Evolutionary conservation across 2,888 invertebrate species (phyloP).

Genomic region (Therioaphis trifolii): DNA sequence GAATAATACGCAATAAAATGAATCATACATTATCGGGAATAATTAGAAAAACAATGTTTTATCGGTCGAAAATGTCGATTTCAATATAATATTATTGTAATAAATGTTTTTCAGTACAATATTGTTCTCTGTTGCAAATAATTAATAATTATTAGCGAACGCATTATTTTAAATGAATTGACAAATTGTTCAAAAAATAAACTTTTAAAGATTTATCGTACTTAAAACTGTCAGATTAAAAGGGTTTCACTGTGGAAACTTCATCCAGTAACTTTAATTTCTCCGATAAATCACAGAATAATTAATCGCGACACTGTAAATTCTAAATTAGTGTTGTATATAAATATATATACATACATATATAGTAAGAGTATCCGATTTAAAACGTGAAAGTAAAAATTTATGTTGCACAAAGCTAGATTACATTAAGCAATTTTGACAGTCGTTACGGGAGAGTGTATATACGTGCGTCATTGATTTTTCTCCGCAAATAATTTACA

Average conservation of each 20-base stretch:
- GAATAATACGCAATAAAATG: no score
- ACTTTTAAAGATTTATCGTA: slow-evolving; percentile 30
- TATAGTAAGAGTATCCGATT: background rate
- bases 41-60: background rate
- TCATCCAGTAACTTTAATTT: slow-evolving; percentile 30
- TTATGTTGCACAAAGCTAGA: background rate
- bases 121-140: slow-evolving; percentile 1
- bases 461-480: background rate
- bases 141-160: slow-evolving; percentile 31
- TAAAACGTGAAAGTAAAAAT: slow-evolving; percentile 14
- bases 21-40: no score
- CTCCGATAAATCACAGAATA: slow-evolving; percentile 34
- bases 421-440: slow-evolving; percentile 21
- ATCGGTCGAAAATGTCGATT: background rate
- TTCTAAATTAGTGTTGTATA: slow-evolving; percentile 3
- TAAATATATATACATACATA: no score
- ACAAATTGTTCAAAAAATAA: slow-evolving; percentile 26
- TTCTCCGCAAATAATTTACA: slow-evolving; percentile 3
- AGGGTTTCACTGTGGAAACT: slow-evolving; percentile 1
- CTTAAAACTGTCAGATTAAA: slow-evolving; percentile 8
- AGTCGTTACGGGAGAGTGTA: background rate
- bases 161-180: background rate
- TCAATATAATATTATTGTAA: background rate
- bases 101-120: background rate
- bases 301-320: slow-evolving; percentile 21